Conservation (phyloP, 2,888 invertebrate genomes). For the Beris morrisii region DNA sequence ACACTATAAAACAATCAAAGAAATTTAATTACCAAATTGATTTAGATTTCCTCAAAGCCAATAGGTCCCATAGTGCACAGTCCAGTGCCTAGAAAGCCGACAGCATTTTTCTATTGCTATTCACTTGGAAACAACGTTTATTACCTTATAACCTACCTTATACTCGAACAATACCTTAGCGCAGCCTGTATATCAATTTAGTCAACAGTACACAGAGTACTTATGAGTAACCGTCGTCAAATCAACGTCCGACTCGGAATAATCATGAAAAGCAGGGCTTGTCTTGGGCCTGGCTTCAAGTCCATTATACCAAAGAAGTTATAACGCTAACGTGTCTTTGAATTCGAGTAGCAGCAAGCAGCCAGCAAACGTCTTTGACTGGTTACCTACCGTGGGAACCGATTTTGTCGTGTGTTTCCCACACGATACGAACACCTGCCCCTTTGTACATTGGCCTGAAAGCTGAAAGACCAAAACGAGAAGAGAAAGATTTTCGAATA, state of each 20-base stretch:
- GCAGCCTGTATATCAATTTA: constrained; percentile 15
- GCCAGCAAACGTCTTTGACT: constrained; percentile 33
- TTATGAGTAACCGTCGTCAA: constrained; percentile 23
- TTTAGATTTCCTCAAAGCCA: too few relatives aligned
- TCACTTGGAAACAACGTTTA: too few relatives aligned
- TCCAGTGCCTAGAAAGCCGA: too few relatives aligned
- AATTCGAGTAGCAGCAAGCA: constrained; percentile 34
- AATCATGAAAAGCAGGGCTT: constrained; percentile 9
- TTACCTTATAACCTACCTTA: too few relatives aligned
- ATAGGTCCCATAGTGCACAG: too few relatives aligned
- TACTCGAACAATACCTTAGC: too few relatives aligned
- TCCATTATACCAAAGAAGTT: not conserved
- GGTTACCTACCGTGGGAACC: constrained; percentile 53
- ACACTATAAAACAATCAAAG: too few relatives aligned
- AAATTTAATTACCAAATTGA: too few relatives aligned
- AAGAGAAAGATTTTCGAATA: too few relatives aligned
- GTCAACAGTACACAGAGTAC: constrained; percentile 11
- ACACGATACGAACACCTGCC: constrained; percentile 58
- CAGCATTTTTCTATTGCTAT: too few relatives aligned
- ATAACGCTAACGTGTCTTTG: constrained; percentile 24
- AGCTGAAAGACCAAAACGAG: too few relatives aligned
- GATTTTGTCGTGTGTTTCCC: constrained; percentile 58
- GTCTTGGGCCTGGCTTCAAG: not conserved
- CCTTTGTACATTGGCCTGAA: constrained; percentile 38
- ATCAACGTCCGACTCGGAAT: constrained; percentile 4